Evolutionary conservation across 2,888 invertebrate species (phyloP), one percentile per base, ranked within the genome.

Genomic region (Trichopria drosophilae): DNA sequence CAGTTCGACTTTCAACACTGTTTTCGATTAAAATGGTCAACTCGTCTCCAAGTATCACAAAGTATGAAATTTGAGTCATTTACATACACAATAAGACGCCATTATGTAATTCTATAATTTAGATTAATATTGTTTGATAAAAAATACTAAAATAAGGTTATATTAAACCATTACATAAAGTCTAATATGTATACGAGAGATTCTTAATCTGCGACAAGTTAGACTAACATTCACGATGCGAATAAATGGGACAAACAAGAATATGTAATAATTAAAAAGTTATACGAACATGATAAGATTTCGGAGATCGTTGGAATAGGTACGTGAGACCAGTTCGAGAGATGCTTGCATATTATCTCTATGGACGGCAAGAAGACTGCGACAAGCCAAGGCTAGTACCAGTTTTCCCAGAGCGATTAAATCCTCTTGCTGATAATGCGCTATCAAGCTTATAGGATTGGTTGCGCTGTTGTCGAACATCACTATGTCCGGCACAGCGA

Each of bases 301-400:
- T 76, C 94, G 86, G 69, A 98, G 85, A 80, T 98, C 98, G 13
- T 87, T 80, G 28, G 97, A 96, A 79, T 97, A 98, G 64, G 90
- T 87, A 65, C 93, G 82, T 51, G 90, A 82, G 62, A 98, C 88
- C 60, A 94, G 83, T 60, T 95, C 94, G 75, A 98, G 82, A 48
- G 93, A 93, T 7, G 89, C 85, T 68, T 88, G 84, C 64, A 96
- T 82, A 77, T 93, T 92, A 65, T 95, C 93, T 59, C 88, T 81
- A 75, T 90, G 88, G 63, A 90, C 85, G 67, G 93, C 93, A 76
- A 90, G 85, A 45, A 93, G 81, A 44, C 90, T 90, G 73, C 95
- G 91, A 76, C 94, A 95, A n/a, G 95, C 93, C 66, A 99, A 80
- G 0, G 93, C 90, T 61, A 98, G 79, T 48, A 96, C 88, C 65